Base-by-base conservation (phyloP, 2,888 invertebrate genomes). In the Tetragonisca angustula region DNA sequence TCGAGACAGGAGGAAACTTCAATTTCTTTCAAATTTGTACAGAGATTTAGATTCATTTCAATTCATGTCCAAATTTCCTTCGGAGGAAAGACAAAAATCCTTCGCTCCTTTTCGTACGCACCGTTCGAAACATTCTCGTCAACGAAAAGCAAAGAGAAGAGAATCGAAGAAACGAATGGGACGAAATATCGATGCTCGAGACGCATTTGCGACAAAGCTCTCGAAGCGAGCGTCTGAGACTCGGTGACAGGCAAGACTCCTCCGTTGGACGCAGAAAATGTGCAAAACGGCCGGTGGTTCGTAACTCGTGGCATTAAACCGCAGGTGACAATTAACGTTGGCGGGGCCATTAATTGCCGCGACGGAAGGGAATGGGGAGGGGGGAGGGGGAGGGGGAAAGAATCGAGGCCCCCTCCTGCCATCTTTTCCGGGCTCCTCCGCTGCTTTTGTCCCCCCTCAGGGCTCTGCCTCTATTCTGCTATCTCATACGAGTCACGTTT, bases 401-500 rank as follows among this genome's bases (percentile, higher is more conserved):
- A 75, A 83, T 79, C 71, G 73, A 49, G 81, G 59, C 76, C 68
- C 21, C 71, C 21, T 68, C 21, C 71, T 69, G 75, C 72, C 76
- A 69, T 76, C 79, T 79, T 73, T 78, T 70, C 69, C 72, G 79
- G 43, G 62, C 74, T 74, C 52, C 64, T 68, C 78, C 36, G 49
- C 65, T 15, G 43, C 75, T 81, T 83, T 84, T 73, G 79, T 71
- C 68, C 62, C 50, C 43, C 43, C 11, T 9, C 9, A 9, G 43
- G 74, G 27, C 50, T 36, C 61, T 61, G 64, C 73, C 83, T 27
- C 27, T 75, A 81, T 81, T 78, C 79, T 81, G 62, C 80, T 76
- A 82, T 83, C 84, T 80, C 87, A 71, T 80, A 78, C 84, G 83
- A 85, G 85, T 85, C 85, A 81, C 85, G 87, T 85, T 85, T 85